Conservation (phyloP, 2,888 invertebrate genomes). For the Pyrrhosoma nymphula region DNA sequence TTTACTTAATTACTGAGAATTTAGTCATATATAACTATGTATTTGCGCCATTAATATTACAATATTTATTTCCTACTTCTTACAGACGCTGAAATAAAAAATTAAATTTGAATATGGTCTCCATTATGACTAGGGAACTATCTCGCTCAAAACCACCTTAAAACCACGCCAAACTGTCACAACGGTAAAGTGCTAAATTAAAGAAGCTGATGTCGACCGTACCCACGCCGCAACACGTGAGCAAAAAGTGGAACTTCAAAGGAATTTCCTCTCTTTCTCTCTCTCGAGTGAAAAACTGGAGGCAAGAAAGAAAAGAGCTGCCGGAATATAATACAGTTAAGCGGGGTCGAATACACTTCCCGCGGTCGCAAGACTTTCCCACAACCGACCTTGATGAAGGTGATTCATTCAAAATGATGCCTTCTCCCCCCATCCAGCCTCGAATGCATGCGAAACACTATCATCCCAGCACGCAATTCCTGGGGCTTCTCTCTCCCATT, state of each 20-base stretch:
- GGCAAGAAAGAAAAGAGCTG: neutral
- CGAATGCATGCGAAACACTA: neutral
- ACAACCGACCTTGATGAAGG: conserved; percentile 50
- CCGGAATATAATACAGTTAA: neutral
- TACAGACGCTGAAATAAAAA: no score
- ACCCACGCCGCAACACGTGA: neutral
- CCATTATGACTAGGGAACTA: no score
- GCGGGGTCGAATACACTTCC: neutral
- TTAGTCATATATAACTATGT: no score
- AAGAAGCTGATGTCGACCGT: neutral
- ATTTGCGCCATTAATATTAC: no score
- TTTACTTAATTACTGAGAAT: no score
- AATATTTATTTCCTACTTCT: no score
- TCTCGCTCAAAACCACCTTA: no score
- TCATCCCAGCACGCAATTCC: neutral
- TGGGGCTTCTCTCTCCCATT: neutral
- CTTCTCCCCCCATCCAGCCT: neutral
- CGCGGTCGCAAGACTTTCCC: conserved; percentile 25
- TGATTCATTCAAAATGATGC: neutral
- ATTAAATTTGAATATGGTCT: no score
- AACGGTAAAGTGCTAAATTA: neutral
- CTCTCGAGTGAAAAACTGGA: neutral
- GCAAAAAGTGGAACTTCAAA: neutral
- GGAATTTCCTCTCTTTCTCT: no score
- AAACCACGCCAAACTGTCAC: neutral